Percentiles rank a stretch among this genome's conserved stretches.
Conservation (phyloP, 2,888 invertebrate species). For the Drepanosiphum platanoidis region DNA sequence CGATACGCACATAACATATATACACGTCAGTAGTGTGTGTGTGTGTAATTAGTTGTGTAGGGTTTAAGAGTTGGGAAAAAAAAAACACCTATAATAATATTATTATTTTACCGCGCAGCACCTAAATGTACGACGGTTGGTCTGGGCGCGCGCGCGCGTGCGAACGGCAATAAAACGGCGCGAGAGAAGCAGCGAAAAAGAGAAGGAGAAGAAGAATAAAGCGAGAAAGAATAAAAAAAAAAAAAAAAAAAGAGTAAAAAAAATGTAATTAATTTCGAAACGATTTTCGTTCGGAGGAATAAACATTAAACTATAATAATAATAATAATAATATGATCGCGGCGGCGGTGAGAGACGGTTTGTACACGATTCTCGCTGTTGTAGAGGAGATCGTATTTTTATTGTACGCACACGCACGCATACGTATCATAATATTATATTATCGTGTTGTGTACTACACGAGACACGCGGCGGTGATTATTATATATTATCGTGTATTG, state of each 20-base stretch:
- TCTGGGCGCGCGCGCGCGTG: not conserved
- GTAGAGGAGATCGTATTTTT: conserved; percentile 34
- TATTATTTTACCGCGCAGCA: no score
- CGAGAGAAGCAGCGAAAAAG: not conserved
- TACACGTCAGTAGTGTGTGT: not conserved
- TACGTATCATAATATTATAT: no score
- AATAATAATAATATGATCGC: not conserved
- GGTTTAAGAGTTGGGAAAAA: not conserved
- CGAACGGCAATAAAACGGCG: no score
- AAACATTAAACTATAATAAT: conserved; percentile 21
- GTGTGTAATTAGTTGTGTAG: conserved; percentile 41
- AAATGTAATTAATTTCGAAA: conserved; percentile 42
- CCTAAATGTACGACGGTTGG: not conserved
- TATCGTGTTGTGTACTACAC: not conserved
- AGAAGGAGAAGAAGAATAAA: not conserved
- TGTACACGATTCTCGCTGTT: conserved; percentile 17
- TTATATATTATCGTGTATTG: conserved; percentile 27
- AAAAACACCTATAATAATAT: conserved; percentile 42
- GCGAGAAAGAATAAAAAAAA: not conserved
- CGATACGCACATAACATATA: not conserved
- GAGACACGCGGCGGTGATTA: not conserved
- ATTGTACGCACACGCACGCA: not conserved
- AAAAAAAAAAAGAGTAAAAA: conserved; percentile 1
- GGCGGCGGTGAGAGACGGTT: conserved; percentile 22
- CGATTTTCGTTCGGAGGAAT: conserved; percentile 23